These are phyloP conservation scores for Rhagologus leucostigma DNA, from an alignment of 2,113 vertebrate genomes.

Conservation along the genomic window DNA sequence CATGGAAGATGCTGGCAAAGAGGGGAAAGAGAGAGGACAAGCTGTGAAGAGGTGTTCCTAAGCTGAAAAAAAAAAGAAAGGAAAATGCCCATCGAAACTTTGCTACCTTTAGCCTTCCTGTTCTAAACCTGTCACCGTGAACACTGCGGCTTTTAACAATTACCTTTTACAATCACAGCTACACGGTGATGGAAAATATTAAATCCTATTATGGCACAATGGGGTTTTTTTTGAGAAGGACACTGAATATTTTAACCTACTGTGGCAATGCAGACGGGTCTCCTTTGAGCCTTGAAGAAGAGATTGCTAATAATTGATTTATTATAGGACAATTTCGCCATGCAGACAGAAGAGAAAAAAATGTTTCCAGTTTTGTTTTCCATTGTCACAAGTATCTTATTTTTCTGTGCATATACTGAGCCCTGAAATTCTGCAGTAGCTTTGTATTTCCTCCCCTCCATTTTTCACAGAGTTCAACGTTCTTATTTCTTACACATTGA, in stretches of 20 bases:
- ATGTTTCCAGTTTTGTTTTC: not conserved
- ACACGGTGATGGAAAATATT: not conserved
- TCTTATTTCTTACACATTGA: not conserved
- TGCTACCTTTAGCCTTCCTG: not conserved
- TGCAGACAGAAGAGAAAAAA: not conserved
- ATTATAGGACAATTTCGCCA: not conserved
- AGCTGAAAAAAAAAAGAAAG: not conserved
- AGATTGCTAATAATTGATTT: not conserved
- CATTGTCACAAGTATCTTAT: not conserved
- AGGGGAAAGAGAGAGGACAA: not conserved
- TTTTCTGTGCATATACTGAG: not conserved
- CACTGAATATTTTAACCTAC: not conserved
- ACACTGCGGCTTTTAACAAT: not conserved
- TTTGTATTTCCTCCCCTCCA: not conserved
- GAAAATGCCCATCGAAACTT: not conserved
- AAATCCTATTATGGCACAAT: not conserved
- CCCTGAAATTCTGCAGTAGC: not conserved
- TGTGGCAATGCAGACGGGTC: not conserved
- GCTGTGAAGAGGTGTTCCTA: not conserved
- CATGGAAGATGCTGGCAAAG: not conserved
- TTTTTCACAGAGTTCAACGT: not conserved
- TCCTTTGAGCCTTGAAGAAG: not conserved
- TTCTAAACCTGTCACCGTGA: not conserved
- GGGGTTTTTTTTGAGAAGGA: not conserved
- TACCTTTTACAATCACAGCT: not conserved